A percentile compares a stretch with the other conserved stretches of the same genome.
These are phyloP conservation scores for Ochropleura plecta DNA, from an alignment of 2,888 invertebrate species.

Conservation along the genomic window DNA sequence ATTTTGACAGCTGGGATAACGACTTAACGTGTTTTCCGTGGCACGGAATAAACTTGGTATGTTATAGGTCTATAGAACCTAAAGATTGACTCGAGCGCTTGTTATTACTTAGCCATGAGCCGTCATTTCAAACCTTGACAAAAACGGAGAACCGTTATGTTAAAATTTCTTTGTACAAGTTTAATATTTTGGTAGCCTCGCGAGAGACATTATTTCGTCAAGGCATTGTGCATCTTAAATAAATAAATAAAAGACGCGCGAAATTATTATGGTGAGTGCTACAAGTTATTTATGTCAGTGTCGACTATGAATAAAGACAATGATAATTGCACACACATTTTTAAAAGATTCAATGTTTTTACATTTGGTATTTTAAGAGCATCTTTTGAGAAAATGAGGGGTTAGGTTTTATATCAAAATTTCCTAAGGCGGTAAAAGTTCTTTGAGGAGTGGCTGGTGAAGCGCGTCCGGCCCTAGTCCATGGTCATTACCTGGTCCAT, in stretches of 20 bases:
- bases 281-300: constrained; percentile 32
- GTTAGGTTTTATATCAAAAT: too few species aligned
- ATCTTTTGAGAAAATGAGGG: too few species aligned
- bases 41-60: too few species aligned
- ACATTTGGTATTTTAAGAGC: too few species aligned
- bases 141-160: neutral
- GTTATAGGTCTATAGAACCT: too few species aligned
- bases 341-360: neutral
- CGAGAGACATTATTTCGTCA: constrained; percentile 7
- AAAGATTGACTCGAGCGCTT: too few species aligned
- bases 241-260: constrained; percentile 32
- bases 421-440: too few species aligned
- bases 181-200: constrained; percentile 36
- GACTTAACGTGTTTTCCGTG: too few species aligned
- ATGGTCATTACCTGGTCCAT: too few species aligned
- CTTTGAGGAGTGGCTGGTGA: too few species aligned
- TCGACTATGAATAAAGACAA: neutral
- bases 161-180: neutral
- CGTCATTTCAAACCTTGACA: constrained; percentile 17
- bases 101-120: neutral
- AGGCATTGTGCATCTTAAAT: constrained; percentile 7
- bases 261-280: constrained; percentile 3
- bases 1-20: too few species aligned
- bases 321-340: constrained; percentile 14
- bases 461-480: too few species aligned